phyloP scores from a whole-genome alignment of 2,113 vertebrate species.

The Patagioenas fasciata region DNA sequence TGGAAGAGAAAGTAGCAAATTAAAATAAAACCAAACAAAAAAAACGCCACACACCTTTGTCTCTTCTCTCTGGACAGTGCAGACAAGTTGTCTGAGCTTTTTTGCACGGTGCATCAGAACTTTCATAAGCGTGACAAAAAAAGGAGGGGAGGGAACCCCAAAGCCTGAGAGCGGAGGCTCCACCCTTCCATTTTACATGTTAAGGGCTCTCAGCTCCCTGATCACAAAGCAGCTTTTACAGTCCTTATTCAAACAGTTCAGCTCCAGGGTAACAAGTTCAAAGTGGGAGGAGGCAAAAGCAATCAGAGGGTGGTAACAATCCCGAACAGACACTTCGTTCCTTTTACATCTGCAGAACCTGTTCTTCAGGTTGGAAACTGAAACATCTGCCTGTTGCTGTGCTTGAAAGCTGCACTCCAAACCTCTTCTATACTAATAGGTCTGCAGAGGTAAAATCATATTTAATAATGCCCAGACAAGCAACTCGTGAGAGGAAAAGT shows the following conservation, averaged over 20 bases:
- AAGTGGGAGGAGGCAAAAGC: slow-evolving; percentile 61
- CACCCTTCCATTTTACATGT: background rate
- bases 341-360: slow-evolving; percentile 57
- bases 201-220: background rate
- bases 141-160: background rate
- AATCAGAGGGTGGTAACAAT: slow-evolving; percentile 21
- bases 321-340: background rate
- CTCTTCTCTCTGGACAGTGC: background rate
- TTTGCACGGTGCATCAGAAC: background rate
- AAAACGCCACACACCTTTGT: slow-evolving; percentile 13
- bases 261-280: slow-evolving; percentile 76
- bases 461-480: slow-evolving; percentile 16
- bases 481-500: slow-evolving; percentile 24
- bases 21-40: background rate
- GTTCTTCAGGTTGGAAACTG: slow-evolving; percentile 68
- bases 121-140: background rate
- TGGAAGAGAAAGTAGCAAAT: background rate
- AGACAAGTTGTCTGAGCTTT: background rate
- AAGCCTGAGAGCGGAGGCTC: background rate
- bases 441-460: background rate
- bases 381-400: slow-evolving; percentile 15
- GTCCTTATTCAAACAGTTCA: slow-evolving; percentile 60
- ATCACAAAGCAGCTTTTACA: slow-evolving; percentile 29
- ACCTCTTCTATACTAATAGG: background rate
- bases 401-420: background rate